Conservation (phyloP, 2,797 vertebrate species). For the Vespertilio murinus region DNA sequence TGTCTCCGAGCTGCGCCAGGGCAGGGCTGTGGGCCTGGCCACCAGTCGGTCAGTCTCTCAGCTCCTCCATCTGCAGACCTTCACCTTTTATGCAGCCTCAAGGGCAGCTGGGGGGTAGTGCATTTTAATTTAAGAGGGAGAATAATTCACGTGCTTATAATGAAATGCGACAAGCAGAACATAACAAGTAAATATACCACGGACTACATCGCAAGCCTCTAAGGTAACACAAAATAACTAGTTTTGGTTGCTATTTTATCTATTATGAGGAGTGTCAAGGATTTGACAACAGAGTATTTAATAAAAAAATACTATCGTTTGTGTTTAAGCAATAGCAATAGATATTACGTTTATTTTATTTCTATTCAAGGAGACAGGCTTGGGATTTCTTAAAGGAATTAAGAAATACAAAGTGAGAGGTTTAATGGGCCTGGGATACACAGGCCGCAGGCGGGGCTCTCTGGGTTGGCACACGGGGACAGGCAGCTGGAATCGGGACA, state of each 20-base stretch:
- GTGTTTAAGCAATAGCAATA: slow-evolving; percentile 80
- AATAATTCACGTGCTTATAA: slow-evolving; percentile 73
- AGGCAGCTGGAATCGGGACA: neutral
- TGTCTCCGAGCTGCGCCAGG: neutral
- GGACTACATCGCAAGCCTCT: slow-evolving; percentile 71
- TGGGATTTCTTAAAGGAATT: slow-evolving; percentile 80
- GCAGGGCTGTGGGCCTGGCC: neutral
- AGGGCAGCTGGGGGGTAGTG: slow-evolving; percentile 41
- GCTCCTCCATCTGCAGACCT: neutral
- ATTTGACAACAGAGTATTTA: slow-evolving; percentile 81
- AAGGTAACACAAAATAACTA: slow-evolving; percentile 80
- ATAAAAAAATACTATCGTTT: slow-evolving; percentile 82
- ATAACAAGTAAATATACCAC: slow-evolving; percentile 77
- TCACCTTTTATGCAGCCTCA: slow-evolving; percentile 56
- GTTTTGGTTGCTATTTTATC: slow-evolving; percentile 79
- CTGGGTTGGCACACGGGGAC: neutral
- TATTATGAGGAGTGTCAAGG: slow-evolving; percentile 79
- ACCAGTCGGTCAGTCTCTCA: neutral
- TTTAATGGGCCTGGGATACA: slow-evolving; percentile 54
- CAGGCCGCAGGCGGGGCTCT: neutral
- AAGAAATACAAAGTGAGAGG: slow-evolving; percentile 76
- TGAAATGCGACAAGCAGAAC: slow-evolving; percentile 77
- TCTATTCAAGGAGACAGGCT: slow-evolving; percentile 77
- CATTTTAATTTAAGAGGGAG: slow-evolving; percentile 73
- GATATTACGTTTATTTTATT: slow-evolving; percentile 81